These are phyloP conservation scores for Drosophila paranaensis DNA, from an alignment of 2,888 invertebrate species.

Conservation along the genomic window DNA sequence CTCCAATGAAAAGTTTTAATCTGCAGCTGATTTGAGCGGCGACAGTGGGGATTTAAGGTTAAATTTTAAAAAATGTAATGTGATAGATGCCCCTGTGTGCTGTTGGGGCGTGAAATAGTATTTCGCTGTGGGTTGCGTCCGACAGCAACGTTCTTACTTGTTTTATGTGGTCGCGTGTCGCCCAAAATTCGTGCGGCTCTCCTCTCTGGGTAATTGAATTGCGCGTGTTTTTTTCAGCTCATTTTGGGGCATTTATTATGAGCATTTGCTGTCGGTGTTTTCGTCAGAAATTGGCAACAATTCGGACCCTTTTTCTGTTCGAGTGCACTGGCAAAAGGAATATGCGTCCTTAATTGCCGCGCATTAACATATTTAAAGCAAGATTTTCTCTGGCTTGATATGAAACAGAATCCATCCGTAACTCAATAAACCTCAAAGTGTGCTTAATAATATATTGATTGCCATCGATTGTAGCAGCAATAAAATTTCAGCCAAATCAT, in stretches of 20 bases:
- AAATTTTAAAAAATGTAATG: too few relatives aligned
- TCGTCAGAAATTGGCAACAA: conserved; percentile 46
- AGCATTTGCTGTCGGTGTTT: conserved; percentile 19
- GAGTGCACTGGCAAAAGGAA: conserved; percentile 21
- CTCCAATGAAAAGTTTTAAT: too few relatives aligned
- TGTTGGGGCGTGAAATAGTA: too few relatives aligned
- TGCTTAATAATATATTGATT: conserved; percentile 57
- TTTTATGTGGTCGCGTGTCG: conserved; percentile 67
- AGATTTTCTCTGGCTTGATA: neutral
- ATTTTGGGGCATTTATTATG: conserved; percentile 31
- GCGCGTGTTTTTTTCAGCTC: conserved; percentile 27
- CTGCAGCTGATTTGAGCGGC: too few relatives aligned
- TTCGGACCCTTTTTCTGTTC: conserved; percentile 30
- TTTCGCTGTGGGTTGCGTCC: too few relatives aligned
- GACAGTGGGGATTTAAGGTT: too few relatives aligned
- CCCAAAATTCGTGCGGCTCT: conserved; percentile 14
- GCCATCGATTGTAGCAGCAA: conserved; percentile 50
- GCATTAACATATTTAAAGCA: conserved; percentile 15
- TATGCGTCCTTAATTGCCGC: conserved; percentile 4
- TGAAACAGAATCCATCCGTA: conserved; percentile 20
- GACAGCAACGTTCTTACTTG: too few relatives aligned
- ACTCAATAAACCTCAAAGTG: conserved; percentile 48
- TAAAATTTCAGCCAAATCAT: conserved; percentile 41
- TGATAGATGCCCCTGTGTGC: too few relatives aligned
- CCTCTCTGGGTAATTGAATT: conserved; percentile 61